phyloP scores from a whole-genome alignment of 2,113 vertebrate species.

The Chinchilla lanigera region DNA sequence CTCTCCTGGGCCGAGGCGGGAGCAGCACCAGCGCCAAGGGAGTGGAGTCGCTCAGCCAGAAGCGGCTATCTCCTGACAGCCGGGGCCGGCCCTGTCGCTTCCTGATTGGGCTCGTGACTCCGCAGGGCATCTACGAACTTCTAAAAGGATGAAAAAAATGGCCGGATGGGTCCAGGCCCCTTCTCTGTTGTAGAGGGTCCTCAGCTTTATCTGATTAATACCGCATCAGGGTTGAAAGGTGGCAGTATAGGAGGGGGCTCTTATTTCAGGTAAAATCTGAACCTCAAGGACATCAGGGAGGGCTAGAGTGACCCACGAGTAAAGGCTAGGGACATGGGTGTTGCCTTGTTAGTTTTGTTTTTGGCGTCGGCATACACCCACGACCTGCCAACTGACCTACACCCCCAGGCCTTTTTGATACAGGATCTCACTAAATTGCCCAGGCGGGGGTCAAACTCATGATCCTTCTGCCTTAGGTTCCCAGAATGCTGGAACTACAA shows the following conservation, averaged over 20 bases:
- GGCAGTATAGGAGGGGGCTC: background rate
- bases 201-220: background rate
- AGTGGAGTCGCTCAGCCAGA: background rate
- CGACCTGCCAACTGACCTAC: background rate
- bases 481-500: background rate
- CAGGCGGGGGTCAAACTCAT: background rate
- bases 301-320: background rate
- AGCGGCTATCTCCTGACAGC: background rate
- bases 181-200: background rate
- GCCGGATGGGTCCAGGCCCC: background rate
- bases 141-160: background rate
- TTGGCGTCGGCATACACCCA: background rate
- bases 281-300: background rate
- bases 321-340: background rate
- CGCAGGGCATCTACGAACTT: background rate
- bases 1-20: background rate
- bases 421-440: background rate
- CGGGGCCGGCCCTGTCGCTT: background rate
- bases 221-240: background rate
- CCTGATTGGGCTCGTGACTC: background rate
- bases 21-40: too few relatives aligned
- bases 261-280: background rate
- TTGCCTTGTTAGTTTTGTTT: background rate
- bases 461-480: background rate
- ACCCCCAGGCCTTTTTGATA: background rate